Conservation (phyloP, 2,113 vertebrate genomes). For the Pseudopodoces humilis region DNA sequence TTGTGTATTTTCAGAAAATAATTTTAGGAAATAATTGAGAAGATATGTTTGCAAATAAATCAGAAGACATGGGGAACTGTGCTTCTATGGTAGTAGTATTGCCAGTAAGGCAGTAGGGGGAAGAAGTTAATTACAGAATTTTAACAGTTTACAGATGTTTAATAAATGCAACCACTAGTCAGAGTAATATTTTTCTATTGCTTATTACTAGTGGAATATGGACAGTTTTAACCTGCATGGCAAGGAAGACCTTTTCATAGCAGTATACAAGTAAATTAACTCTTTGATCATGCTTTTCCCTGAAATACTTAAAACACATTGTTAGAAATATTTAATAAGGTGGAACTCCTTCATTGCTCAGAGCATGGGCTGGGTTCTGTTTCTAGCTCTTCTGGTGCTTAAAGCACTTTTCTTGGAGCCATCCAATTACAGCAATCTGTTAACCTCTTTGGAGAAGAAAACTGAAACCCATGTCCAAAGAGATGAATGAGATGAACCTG, state of each 20-base stretch:
- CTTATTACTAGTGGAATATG: not conserved
- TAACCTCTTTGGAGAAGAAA: constrained; percentile 63
- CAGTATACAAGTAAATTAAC: not conserved
- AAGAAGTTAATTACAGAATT: not conserved
- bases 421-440: constrained; percentile 62
- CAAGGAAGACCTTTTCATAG: not conserved
- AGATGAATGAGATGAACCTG: constrained; percentile 50
- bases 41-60: not conserved
- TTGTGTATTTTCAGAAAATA: not conserved
- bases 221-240: not conserved
- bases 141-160: not conserved
- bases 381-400: not conserved
- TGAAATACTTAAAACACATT: not conserved
- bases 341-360: not conserved
- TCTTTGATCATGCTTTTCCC: not conserved
- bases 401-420: constrained; percentile 44
- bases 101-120: not conserved
- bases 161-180: not conserved
- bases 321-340: not conserved
- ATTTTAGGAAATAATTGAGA: not conserved
- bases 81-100: not conserved
- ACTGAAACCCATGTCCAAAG: constrained; percentile 44
- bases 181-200: not conserved
- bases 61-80: not conserved
- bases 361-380: not conserved